Percentiles rank a stretch among this genome's conserved stretches.
Conservation (phyloP, 2,113 vertebrate species). For the Microcebus lehilahytsara region DNA sequence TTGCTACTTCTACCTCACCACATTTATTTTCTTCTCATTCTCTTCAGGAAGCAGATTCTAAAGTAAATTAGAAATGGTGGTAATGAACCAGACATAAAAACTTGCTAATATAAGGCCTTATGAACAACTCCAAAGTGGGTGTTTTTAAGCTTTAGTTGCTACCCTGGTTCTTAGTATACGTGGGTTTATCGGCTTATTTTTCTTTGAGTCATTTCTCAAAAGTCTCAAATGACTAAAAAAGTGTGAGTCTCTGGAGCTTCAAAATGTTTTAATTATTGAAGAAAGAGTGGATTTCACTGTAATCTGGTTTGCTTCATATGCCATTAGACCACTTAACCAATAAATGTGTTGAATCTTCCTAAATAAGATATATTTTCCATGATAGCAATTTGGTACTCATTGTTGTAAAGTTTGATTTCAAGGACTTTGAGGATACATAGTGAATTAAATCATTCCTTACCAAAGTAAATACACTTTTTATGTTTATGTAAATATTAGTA, state of each 20-base stretch:
- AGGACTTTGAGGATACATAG: neutral
- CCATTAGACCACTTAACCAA: neutral
- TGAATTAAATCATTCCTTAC: neutral
- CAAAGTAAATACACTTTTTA: conserved; percentile 18
- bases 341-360: neutral
- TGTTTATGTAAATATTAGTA: conserved; percentile 11
- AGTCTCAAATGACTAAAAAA: neutral
- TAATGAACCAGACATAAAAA: neutral
- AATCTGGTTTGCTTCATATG: conserved; percentile 18
- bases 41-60: neutral
- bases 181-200: neutral
- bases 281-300: neutral
- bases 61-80: neutral
- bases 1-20: neutral
- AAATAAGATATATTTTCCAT: conserved; percentile 45
- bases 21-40: neutral
- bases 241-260: neutral
- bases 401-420: conserved; percentile 1
- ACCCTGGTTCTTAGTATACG: conserved; percentile 13
- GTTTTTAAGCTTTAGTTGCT: neutral
- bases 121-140: neutral
- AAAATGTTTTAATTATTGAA: conserved; percentile 22
- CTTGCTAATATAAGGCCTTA: neutral
- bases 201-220: neutral
- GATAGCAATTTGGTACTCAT: neutral